Evolutionary conservation across 2,888 invertebrate genomes (phyloP), one percentile per base, ranked within the genome.

Genomic region (Monochamus alternatus): DNA sequence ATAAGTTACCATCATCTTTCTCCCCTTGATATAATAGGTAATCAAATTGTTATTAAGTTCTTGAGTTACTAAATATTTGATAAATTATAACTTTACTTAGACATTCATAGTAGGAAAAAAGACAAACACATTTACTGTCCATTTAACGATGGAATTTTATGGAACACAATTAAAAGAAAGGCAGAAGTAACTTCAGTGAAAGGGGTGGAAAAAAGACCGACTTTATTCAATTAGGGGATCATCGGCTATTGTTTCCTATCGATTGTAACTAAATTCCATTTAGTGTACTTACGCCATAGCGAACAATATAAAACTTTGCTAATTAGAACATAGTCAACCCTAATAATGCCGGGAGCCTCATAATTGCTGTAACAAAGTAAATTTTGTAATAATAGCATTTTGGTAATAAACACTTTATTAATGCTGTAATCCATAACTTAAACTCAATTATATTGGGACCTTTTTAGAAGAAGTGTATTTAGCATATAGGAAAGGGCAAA

Each of bases 281-380:
- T 51, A 51, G 51, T 65, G 51, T 65, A 65, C 65, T 65, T 65
- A 31, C 64, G 31, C 51, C 30, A 14, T 43, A 51, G 51, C 65
- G 70, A 70, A 70, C 70, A 70, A 70, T 70, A 70, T 70, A 70
- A 70, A 70, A 70, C 70, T 70, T 70, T 70, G 31, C 52, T 70
- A 70, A 70, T 70, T 70, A 70, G 70, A 51, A 51, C 52, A 60
- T 51, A 70, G 70, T 70, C 52, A 62, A 58, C 70, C 70, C 47
- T 70, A 51, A 70, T 70, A 70, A 47, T 62, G 62, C 31, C 51
- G 62, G 47, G 52, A 70, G 60, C 62, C 60, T 51, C 62, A 63
- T 70, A 70, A 70, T 63, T 70, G 60, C 70, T 65, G 43, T 65
- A 65, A 51, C 65, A 65, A 65, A 47, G 65, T 65, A 65, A 64